phyloP scores from a whole-genome alignment of 1,140 invertebrate genomes.

The Globodera ellingtonae region DNA sequence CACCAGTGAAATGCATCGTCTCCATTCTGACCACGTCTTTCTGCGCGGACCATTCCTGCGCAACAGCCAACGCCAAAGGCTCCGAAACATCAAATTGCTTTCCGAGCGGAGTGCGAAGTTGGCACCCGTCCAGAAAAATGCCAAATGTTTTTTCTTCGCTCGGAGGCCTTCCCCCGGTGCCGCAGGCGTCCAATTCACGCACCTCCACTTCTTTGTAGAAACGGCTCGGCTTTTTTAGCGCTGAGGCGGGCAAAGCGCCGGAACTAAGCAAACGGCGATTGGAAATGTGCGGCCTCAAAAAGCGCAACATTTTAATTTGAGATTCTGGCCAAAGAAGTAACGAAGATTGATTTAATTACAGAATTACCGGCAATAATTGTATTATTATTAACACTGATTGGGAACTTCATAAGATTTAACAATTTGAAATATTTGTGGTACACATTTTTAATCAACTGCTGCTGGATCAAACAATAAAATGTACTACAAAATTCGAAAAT shows the following conservation, averaged over 20 bases:
- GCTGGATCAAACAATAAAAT: not conserved
- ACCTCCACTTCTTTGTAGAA: constrained; percentile 17
- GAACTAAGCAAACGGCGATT: not conserved
- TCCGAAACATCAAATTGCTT: constrained; percentile 71
- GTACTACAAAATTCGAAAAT: not conserved
- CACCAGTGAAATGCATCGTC: constrained; percentile 72
- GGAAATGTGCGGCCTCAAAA: too few relatives aligned
- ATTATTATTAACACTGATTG: too few relatives aligned
- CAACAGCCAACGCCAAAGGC: constrained; percentile 83
- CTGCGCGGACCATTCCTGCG: constrained; percentile 88
- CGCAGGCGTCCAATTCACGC: not conserved
- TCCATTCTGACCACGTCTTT: constrained; percentile 76
- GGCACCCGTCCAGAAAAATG: constrained; percentile 34
- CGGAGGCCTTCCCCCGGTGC: not conserved
- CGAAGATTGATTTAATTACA: too few relatives aligned
- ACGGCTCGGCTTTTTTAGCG: constrained; percentile 1
- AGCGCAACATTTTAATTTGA: too few relatives aligned
- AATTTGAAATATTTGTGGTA: not conserved
- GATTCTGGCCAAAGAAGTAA: too few relatives aligned
- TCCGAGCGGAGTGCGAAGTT: constrained; percentile 36
- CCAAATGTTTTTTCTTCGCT: constrained; percentile 3
- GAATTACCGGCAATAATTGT: too few relatives aligned
- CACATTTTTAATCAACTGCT: not conserved
- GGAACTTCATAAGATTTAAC: too few relatives aligned
- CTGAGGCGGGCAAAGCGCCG: constrained; percentile 4